Percentiles rank a stretch among this genome's conserved stretches.
Conservation (phyloP, 2,888 invertebrate genomes). For the Disparrhopalites patrizii region DNA sequence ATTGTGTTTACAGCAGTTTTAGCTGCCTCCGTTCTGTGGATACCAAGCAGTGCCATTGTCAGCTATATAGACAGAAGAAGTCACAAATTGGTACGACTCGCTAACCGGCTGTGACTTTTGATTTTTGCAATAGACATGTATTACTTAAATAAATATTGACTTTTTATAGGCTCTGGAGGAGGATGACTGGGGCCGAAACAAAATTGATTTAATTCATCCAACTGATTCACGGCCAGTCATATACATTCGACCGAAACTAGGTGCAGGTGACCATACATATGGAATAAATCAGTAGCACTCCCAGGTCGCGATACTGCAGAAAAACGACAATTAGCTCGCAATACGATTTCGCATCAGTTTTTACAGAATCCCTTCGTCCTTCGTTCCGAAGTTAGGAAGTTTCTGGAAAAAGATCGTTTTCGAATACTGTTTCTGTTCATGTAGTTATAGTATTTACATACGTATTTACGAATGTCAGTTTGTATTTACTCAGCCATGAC, state of each 20-base stretch:
- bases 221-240: constrained; percentile 46
- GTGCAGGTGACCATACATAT: constrained; percentile 39
- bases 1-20: constrained; percentile 90
- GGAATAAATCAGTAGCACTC: constrained; percentile 44
- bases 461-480: no score
- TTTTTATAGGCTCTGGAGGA: constrained; percentile 41
- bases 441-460: no score
- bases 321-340: no score
- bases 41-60: constrained; percentile 60
- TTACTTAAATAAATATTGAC: neutral
- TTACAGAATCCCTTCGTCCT: no score
- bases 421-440: no score
- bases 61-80: constrained; percentile 45
- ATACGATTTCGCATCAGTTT: no score
- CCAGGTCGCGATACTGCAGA: no score
- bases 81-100: constrained; percentile 41
- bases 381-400: no score
- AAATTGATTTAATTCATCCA: constrained; percentile 45
- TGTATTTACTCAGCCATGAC: no score
- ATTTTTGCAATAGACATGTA: neutral
- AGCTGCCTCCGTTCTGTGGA: constrained; percentile 88
- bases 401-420: no score
- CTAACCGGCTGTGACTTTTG: neutral
- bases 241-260: constrained; percentile 43
- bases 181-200: constrained; percentile 47